phyloP scores from a whole-genome alignment of 2,797 vertebrate species.

The Antennarius maculatus region DNA sequence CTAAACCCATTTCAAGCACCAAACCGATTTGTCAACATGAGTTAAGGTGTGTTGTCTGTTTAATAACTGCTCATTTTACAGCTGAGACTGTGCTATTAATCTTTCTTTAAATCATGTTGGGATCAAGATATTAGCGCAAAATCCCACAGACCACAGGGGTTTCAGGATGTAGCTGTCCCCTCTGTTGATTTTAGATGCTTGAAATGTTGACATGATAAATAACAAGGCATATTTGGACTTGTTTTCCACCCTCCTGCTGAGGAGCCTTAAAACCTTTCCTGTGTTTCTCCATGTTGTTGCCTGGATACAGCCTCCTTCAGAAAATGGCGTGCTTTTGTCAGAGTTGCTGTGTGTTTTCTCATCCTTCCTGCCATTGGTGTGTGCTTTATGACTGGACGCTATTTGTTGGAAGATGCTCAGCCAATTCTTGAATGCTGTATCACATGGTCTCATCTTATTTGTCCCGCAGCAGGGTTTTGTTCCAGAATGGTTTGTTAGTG shows the following conservation, averaged over 20 bases:
- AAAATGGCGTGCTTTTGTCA: constrained; percentile 41
- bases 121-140: too few relatives aligned
- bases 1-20: too few relatives aligned
- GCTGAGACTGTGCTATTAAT: not conserved
- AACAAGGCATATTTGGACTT: constrained; percentile 20
- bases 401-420: not conserved
- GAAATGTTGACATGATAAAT: constrained; percentile 16
- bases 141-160: not conserved
- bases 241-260: constrained; percentile 33
- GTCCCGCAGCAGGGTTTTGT: constrained; percentile 25
- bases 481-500: constrained; percentile 14
- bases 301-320: constrained; percentile 42
- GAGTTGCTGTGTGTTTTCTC: constrained; percentile 29
- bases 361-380: constrained; percentile 7
- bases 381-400: not conserved
- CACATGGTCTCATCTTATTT: constrained; percentile 45
- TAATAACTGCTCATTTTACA: too few relatives aligned
- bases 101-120: too few relatives aligned
- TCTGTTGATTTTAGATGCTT: constrained; percentile 17
- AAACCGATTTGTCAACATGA: too few relatives aligned
- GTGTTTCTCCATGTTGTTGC: constrained; percentile 40
- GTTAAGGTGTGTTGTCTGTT: too few relatives aligned
- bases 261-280: constrained; percentile 18
- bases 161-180: constrained; percentile 4
- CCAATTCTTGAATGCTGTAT: constrained; percentile 10